A percentile compares a stretch with the other conserved stretches of the same genome.
Evolutionary conservation across 2,888 invertebrate genomes (phyloP).

Genomic region (Lepidochitona cinerea): DNA sequence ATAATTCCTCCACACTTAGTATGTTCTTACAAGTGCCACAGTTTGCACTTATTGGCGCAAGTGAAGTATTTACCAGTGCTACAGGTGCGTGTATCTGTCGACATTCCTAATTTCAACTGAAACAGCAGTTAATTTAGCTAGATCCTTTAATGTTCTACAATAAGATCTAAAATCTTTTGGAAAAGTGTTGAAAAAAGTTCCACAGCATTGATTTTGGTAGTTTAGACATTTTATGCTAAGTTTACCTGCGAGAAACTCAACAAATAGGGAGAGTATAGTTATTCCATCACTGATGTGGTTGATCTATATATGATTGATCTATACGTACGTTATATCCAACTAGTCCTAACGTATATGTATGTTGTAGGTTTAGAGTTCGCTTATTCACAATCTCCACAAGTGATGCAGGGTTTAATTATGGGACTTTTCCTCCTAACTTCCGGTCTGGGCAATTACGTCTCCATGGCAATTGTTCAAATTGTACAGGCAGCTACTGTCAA

Average conservation of each 20-base stretch:
- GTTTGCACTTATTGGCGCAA: constrained; percentile 59
- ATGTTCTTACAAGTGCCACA: constrained; percentile 60
- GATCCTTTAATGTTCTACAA: too few relatives aligned
- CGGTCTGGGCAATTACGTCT: constrained; percentile 59
- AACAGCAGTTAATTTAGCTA: too few relatives aligned
- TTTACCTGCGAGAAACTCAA: too few relatives aligned
- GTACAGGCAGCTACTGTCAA: constrained; percentile 42
- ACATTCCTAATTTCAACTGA: too few relatives aligned
- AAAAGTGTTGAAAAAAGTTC: too few relatives aligned
- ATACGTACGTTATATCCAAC: background rate
- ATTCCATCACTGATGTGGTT: background rate
- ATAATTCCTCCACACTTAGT: constrained; percentile 53
- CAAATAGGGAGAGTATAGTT: too few relatives aligned
- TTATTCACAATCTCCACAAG: constrained; percentile 59
- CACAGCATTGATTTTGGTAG: too few relatives aligned
- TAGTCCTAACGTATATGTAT: background rate
- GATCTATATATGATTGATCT: background rate
- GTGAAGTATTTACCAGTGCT: constrained; percentile 61
- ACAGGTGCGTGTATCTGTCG: too few relatives aligned
- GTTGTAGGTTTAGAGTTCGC: constrained; percentile 60
- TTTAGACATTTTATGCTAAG: too few relatives aligned
- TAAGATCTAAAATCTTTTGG: too few relatives aligned
- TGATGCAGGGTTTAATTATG: constrained; percentile 62
- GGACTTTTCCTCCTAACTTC: constrained; percentile 60
- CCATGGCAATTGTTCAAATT: constrained; percentile 50